Evolutionary conservation across 2,797 vertebrate species (phyloP).

Genomic region (Leptodactylus fallax): DNA sequence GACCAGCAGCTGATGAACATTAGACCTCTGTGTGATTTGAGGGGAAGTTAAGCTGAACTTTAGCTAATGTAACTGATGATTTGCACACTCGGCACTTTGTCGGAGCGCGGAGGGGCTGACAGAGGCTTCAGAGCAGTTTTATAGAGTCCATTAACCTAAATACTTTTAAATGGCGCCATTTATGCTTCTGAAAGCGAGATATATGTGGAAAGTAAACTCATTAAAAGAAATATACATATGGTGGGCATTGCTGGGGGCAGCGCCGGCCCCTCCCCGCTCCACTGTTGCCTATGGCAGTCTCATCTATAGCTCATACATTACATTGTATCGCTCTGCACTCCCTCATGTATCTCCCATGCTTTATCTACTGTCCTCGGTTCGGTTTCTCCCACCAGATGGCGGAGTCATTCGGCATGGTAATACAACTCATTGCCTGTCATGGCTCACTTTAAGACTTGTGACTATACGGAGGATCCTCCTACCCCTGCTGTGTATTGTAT

Average conservation of each 20-base stretch:
- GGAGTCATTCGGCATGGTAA: no score
- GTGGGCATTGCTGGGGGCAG: neutral
- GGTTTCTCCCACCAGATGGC: neutral
- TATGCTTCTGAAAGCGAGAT: slow-evolving; percentile 17
- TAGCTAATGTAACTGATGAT: neutral
- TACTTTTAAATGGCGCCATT: slow-evolving; percentile 47
- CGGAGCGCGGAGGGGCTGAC: neutral
- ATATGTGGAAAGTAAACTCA: slow-evolving; percentile 1
- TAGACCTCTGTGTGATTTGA: neutral
- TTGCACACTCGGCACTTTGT: slow-evolving; percentile 27
- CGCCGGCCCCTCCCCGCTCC: neutral
- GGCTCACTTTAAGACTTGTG: no score
- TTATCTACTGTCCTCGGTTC: neutral
- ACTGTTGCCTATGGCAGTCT: neutral
- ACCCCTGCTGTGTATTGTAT: no score
- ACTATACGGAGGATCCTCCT: no score
- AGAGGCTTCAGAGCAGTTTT: neutral
- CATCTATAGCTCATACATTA: neutral
- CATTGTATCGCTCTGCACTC: neutral
- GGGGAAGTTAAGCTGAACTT: neutral
- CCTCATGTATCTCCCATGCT: no score
- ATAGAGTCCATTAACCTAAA: slow-evolving; percentile 42
- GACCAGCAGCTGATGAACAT: neutral
- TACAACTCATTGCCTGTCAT: no score
- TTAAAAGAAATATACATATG: slow-evolving; percentile 15